Evolutionary conservation across 2,888 invertebrate species (phyloP), one percentile per base, ranked within the genome.

Genomic region (Ceriagrion tenellum): DNA sequence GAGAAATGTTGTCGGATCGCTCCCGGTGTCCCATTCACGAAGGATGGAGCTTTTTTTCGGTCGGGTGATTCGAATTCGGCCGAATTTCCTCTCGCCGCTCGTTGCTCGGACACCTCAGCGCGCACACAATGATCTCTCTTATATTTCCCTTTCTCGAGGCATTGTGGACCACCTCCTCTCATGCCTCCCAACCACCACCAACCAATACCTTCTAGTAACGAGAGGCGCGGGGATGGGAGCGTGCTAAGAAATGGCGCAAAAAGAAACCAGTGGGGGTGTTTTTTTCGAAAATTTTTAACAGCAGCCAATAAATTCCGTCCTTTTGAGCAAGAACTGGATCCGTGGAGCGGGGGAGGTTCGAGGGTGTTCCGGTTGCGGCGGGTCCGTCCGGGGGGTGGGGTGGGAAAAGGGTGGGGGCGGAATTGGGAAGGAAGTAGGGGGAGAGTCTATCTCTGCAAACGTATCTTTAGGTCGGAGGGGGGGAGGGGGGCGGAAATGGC

Each of bases 261-360:
- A 59, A 59, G 81, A 81, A 35, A 81, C 1, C 40, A 40, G 55
- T 26, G 4, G 4, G 55, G n/a, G 55, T n/a, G 89, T 89, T 47
- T 55, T 47, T n/a, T 12, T 47, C 2, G 55, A 89, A 89, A 89
- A 89, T 26, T 47, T 89, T 89, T 89, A 89, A 55, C 89, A 55
- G 89, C 55, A 47, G 55, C 89, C 89, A 55, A 89, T 89, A 89
- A 89, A 89, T 89, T 89, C 89, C 89, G 89, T 55, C 89, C 89
- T 89, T 89, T 89, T 55, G n/a, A 89, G 35, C n/a, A 89, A 89
- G 89, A 89, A 89, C 55, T 89, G 47, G 55, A 89, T 89, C 89
- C n/a, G 47, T 0, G 12, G n/a, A n/a, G 69, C 26, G 69, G 4
- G 88, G 20, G 89, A 55, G 55, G 13, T 35, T 20, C 47, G 88